These are phyloP conservation scores for Morus bassanus DNA, from an alignment of 2,797 vertebrate genomes.

Conservation along the genomic window DNA sequence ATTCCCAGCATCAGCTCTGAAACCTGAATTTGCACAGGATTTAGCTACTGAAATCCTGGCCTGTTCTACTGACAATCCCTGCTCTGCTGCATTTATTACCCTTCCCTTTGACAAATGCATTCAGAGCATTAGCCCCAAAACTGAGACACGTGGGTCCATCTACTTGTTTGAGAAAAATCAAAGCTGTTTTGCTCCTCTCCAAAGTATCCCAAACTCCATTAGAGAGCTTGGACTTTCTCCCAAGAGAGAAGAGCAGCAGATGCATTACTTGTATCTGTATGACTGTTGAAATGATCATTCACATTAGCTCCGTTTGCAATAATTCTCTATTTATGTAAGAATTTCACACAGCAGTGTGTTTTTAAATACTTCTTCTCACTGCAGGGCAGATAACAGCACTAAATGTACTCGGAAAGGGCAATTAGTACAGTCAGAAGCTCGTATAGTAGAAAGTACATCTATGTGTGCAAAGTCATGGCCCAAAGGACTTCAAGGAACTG, in stretches of 20 bases:
- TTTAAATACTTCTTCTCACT: neutral
- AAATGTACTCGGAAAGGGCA: neutral
- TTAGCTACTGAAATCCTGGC: neutral
- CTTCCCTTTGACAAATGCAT: neutral
- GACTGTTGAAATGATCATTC: neutral
- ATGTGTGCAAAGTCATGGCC: neutral
- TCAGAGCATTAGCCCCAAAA: neutral
- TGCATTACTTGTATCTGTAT: neutral
- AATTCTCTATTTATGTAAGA: neutral
- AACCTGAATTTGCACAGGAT: neutral
- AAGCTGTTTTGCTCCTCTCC: neutral
- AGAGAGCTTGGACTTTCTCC: neutral
- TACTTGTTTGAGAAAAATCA: neutral
- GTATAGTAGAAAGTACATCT: neutral
- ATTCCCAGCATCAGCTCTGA: neutral
- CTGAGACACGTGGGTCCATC: neutral
- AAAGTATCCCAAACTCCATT: neutral
- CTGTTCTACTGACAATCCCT: neutral
- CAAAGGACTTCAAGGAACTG: conserved; percentile 2
- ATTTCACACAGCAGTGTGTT: neutral
- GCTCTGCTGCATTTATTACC: neutral
- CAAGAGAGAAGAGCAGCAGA: neutral
- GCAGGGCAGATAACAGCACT: neutral
- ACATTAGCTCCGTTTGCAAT: neutral
- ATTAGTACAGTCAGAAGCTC: neutral